These are phyloP conservation scores for Notodonta ziczac DNA, from an alignment of 2,888 invertebrate species.

Conservation along the genomic window DNA sequence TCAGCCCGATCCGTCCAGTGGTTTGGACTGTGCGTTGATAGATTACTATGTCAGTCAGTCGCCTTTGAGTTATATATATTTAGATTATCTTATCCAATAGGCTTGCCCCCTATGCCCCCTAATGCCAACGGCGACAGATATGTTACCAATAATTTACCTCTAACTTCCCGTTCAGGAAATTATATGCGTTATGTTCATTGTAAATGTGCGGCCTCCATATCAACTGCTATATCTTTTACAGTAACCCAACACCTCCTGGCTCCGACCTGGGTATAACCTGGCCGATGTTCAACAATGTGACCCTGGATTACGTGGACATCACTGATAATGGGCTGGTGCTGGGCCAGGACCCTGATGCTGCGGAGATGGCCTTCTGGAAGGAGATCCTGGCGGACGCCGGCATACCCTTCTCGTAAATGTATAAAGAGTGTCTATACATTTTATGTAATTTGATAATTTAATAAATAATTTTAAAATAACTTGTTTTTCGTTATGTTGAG, in stretches of 20 bases:
- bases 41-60: too few relatives aligned
- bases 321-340: conserved; percentile 17
- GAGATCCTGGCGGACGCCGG: conserved; percentile 20
- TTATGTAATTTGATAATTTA: background rate
- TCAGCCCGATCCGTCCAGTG: too few relatives aligned
- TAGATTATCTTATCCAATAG: too few relatives aligned
- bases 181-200: too few relatives aligned
- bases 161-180: too few relatives aligned
- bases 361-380: conserved; percentile 23
- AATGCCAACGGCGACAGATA: too few relatives aligned
- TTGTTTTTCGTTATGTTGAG: background rate
- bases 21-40: too few relatives aligned
- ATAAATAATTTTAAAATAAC: background rate
- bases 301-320: conserved; percentile 21
- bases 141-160: too few relatives aligned
- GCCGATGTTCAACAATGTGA: conserved; percentile 18
- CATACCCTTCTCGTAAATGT: conserved; percentile 8
- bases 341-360: conserved; percentile 12
- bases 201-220: background rate
- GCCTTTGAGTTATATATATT: too few relatives aligned
- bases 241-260: conserved; percentile 18
- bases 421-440: background rate
- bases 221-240: background rate
- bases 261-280: conserved; percentile 20
- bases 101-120: too few relatives aligned